A percentile compares a stretch with the other conserved stretches of the same genome.
Evolutionary conservation across 2,113 vertebrate genomes (phyloP).

Genomic region (Fregetta grallaria): DNA sequence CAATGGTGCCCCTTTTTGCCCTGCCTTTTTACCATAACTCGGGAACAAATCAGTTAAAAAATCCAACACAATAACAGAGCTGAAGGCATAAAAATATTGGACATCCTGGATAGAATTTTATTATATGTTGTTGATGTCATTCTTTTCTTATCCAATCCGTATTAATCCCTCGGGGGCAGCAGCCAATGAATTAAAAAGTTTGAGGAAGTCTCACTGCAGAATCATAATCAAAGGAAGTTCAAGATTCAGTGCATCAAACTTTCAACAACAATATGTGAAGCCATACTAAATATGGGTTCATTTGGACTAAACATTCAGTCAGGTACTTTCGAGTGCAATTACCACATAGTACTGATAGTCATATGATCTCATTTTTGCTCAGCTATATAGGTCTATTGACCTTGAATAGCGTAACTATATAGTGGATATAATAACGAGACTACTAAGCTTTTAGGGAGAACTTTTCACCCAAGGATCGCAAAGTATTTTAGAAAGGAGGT

Average conservation of each 20-base stretch:
- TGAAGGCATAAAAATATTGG: conserved; percentile 54
- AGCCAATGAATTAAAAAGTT: conserved; percentile 56
- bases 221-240: conserved; percentile 50
- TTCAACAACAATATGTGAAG: not conserved
- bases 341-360: not conserved
- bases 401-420: conserved; percentile 38
- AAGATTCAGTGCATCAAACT: conserved; percentile 16
- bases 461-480: conserved; percentile 51
- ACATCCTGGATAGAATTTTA: conserved; percentile 22
- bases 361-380: conserved; percentile 35
- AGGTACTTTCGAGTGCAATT: conserved; percentile 26
- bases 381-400: conserved; percentile 25
- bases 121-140: conserved; percentile 47
- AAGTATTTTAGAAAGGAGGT: conserved; percentile 59
- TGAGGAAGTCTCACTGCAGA: conserved; percentile 9
- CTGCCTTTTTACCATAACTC: conserved; percentile 58
- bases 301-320: conserved; percentile 57
- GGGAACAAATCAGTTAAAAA: conserved; percentile 57
- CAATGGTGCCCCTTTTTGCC: conserved; percentile 51
- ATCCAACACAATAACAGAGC: conserved; percentile 54
- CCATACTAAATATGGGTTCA: conserved; percentile 45
- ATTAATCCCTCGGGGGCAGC: conserved; percentile 49
- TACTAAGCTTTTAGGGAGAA: conserved; percentile 34
- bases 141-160: conserved; percentile 52
- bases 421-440: conserved; percentile 52